Evolutionary conservation across 1,140 invertebrate genomes (phyloP), one percentile per base, ranked within the genome.

Genomic region (Euura saliciscinereae): DNA sequence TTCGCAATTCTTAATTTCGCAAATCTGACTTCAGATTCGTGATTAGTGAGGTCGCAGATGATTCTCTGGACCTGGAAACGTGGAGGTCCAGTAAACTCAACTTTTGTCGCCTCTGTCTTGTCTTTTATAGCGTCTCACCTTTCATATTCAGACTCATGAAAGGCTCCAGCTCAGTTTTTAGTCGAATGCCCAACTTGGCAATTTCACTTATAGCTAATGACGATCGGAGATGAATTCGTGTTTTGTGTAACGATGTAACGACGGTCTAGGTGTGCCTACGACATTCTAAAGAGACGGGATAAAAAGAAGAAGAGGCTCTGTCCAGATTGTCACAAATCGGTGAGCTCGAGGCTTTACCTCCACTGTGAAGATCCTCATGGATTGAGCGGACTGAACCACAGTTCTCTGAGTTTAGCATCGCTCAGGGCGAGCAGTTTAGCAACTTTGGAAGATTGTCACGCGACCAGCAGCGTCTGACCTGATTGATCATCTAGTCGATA

Each of bases 281-380:
- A 94, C 75, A 89, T 94, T 46, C 83, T 93, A 73, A 88, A 92
- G 51, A 85, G 89, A 70, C 87, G 91, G 43, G 92, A 92, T 74
- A 91, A 92, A 77, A 92, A 91, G 81, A 92, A 91, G 75, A 90
- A 88, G 75, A 87, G 86, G 59, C 80, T 85, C 67, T 92, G 91
- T 77, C 91, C 91, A 2, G 91, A 92, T 71, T 92, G 91, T 74
- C 91, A 91, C 75, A 90, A 90, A 74, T 86, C 91, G 11, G 86
- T 92, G 64, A 91, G 88, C 75, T 92, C 91, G 44, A 86, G 90
- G 10, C 83, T 92, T 42, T 87, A 88, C 73, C 84, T 88, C 66
- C 86, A 88, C 76, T 88, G 85, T 78, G 86, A 88, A 68, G 86
- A 88, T 74, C 81, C 83, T 59, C 85, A 87, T 70, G 83, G 85